phyloP scores from a whole-genome alignment of 2,888 invertebrate species.

The Hipparchia semele region DNA sequence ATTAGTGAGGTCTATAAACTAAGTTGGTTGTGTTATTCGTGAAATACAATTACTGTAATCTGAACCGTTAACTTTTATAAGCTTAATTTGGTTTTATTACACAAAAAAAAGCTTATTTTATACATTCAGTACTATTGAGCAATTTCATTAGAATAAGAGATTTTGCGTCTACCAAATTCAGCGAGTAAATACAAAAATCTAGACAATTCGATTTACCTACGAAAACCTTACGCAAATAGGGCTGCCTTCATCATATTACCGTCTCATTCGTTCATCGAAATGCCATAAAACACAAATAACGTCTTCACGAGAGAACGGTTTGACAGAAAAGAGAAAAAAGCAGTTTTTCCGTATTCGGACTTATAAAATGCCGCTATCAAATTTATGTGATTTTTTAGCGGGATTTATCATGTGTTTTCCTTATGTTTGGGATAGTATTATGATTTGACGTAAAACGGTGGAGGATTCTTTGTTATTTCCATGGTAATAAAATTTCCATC shows the following conservation, averaged over 20 bases:
- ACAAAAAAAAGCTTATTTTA: not conserved
- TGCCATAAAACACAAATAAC: slow-evolving; percentile 14
- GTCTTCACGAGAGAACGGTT: slow-evolving; percentile 4
- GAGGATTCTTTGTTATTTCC: not conserved
- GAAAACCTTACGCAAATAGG: slow-evolving; percentile 4
- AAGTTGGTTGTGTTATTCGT: too few species aligned
- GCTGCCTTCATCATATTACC: slow-evolving; percentile 15
- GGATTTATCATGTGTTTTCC: slow-evolving; percentile 4
- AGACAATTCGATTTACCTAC: slow-evolving; percentile 15
- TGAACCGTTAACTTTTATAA: not conserved
- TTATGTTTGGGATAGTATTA: slow-evolving; percentile 1
- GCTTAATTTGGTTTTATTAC: not conserved
- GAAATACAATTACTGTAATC: too few species aligned
- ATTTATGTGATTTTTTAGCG: slow-evolving; percentile 6
- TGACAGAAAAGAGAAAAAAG: not conserved
- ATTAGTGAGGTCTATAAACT: too few species aligned
- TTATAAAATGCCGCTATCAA: slow-evolving; percentile 2
- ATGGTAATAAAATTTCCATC: not conserved
- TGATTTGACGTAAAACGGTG: not conserved
- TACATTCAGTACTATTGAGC: not conserved
- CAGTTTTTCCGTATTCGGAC: not conserved
- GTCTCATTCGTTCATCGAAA: slow-evolving; percentile 17
- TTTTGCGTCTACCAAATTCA: not conserved
- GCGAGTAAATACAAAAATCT: slow-evolving; percentile 10
- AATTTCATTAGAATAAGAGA: slow-evolving; percentile 16